phyloP scores from a whole-genome alignment of 2,797 vertebrate genomes.

The Cephalopachus bancanus region DNA sequence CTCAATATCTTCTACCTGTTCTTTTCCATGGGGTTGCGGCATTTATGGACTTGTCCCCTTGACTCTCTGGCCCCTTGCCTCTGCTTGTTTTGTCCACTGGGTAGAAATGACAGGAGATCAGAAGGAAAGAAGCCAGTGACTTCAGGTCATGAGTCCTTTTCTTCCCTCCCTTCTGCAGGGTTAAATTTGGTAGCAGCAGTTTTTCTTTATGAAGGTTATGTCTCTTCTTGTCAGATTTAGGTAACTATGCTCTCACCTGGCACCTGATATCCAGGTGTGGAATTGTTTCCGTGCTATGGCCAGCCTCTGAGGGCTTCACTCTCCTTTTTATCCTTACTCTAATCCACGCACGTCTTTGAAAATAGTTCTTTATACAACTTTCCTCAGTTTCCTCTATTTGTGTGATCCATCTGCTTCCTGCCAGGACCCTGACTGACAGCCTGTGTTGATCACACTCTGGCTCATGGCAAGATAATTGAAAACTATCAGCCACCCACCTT shows the following conservation, averaged over 20 bases:
- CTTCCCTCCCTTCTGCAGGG: neutral
- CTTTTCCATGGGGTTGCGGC: neutral
- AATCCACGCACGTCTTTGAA: neutral
- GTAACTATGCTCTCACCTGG: neutral
- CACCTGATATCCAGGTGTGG: accelerated
- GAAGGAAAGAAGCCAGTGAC: neutral
- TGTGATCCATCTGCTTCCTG: neutral
- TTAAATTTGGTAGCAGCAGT: neutral
- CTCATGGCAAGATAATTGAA: conserved; percentile 18
- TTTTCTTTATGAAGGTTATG: neutral
- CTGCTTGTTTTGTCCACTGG: neutral
- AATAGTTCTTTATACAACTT: neutral
- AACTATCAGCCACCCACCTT: neutral
- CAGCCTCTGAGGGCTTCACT: neutral
- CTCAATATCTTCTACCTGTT: neutral
- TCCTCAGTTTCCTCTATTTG: neutral
- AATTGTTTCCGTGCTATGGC: too few relatives aligned
- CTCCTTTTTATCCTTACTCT: neutral
- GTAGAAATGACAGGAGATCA: neutral
- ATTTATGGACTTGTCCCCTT: neutral
- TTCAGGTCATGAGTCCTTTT: neutral
- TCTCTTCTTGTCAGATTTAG: neutral
- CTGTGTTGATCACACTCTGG: neutral
- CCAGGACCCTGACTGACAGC: neutral
- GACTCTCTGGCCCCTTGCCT: neutral